Base-by-base conservation (phyloP, 1,140 invertebrate genomes). In the Danaus melanippus region DNA sequence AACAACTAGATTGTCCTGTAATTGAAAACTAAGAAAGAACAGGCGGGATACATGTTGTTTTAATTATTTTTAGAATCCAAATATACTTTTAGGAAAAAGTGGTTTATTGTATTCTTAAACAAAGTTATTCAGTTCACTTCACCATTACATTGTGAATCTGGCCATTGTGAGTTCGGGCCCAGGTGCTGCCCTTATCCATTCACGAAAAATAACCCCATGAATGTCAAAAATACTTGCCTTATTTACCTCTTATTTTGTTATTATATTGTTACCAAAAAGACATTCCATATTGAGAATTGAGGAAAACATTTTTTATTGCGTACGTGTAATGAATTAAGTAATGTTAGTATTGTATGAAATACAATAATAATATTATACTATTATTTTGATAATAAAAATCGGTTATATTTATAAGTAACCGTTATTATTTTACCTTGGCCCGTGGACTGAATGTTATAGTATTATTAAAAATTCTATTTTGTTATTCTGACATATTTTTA, bases 81-180 rank as follows among this genome's bases (percentile, higher is more conserved):
- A 53, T 58, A 40, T 32, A 58, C 46, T 58, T 58, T 44, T 48
- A 67, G 60, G 70, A 74, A 79, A 76, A 81, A 79, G 78, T 81
- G 76, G 68, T 81, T 79, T 77, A 81, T 79, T 81, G 74, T 81
- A 73, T 82, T 76, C 76, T 69, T 74, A 79, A 79, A 82, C 77
- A 82, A 82, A 77, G 74, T 77, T 78, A 77, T 82, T 82, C 76
- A 69, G 72, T 74, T 73, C 74, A 76, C 66, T 72, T 71, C 61
- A 67, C 58, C 56, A 58, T 42, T 58, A 67, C 70, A 77, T 81
- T 81, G 76, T 79, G 55, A 60, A 69, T 58, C 74, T 76, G 43
- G 42, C 50, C 41, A 58, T 58, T 82, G 79, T 74, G 65, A 62
- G 53, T 55, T 56, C 65, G 67, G 57, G 48, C 67, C 60, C 77